Evolutionary conservation across 2,797 vertebrate genomes (phyloP), one percentile per base, ranked within the genome.

Genomic region (Furcifer pardalis): DNA sequence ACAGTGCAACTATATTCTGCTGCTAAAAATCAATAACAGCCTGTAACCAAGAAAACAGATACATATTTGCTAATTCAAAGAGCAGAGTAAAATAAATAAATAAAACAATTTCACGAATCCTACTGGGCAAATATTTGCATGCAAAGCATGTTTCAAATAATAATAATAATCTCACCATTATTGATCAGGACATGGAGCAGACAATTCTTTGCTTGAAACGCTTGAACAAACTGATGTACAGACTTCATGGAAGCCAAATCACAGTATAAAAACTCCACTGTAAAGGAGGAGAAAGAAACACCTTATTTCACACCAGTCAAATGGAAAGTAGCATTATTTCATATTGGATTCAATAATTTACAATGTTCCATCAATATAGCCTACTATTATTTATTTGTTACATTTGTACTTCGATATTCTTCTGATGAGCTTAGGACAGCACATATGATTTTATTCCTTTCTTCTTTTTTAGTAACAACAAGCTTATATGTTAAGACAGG

Each of bases 161-260:
- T n/a, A n/a, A n/a, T n/a, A n/a, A n/a, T n/a, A n/a, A 68, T 94
- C 96, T 84, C 95, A 99, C 98, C 98, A 3, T 99, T 99, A 94
- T 98, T 99, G 69, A 99, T 93, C 88, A 99, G 95, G 1, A 98
- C 89, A 25, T 98, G 97, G 5, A 99, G 97, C 1, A 96, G 96
- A 42, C 97, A 94, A 5, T 94, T 90, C 93, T 95, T 95, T 88
- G 78, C 89, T 93, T 91, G 96, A 95, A 98, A 98, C 12, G 3
- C 82, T 87, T 95, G 93, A 7, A 94, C 97, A 89, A 98, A 99
- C 73, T 95, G 91, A 17, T 93, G 91, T 87, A 99, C 94, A 4
- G 97, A 99, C 46, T 93, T 96, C 94, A 98, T 94, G 19, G 98
- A 99, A 40, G 97, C 96, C 96, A 99, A 95, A 92, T 99, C 97